Evolutionary conservation across 2,797 vertebrate genomes (phyloP), one percentile per base, ranked within the genome.

Genomic region (Microtus obscurus): DNA sequence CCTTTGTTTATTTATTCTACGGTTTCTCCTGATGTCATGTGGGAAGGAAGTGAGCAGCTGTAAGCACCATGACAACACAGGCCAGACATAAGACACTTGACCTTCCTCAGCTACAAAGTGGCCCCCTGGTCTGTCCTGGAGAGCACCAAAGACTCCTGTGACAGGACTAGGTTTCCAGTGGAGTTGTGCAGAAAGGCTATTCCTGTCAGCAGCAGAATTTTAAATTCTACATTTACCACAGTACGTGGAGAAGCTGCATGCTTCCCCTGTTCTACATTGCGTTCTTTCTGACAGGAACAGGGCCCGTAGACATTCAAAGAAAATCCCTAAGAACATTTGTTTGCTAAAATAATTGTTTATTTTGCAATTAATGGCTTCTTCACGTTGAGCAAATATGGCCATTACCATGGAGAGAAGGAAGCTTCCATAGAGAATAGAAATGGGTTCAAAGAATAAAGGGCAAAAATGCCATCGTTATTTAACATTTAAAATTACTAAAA

Each of bases 361-460:
- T 93, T 90, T 56, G 65, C 13, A 91, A 31, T 56, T 74, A 37
- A 65, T 61, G 37, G 31, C 13, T 51, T 91, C 48, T 91, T 93
- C 56, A n/a, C 21, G 23, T 9, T 51, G 37, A 94, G 69, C 78
- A 76, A 80, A 77, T 43, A 67, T 2, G 1, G n/a, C 65, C 61
- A 34, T 45, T 43, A 11, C 27, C 43, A 48, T 56, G 25, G 37
- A 59, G 21, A 83, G 31, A 83, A 86, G 25, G n/a, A 25, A 65
- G 34, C 45, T 73, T 93, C 65, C 7, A 1, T 37, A 59, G 48
- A 90, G 51, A 90, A 87, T 3, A 51, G 45, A 51, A 9, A 19
- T 45, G 40, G 37, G 73, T 69, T 91, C 74, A 92, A 92, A 25
- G 63, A 43, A 95, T 45, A 94, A 71, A 88, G 19, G 63, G 63